Percentiles rank a stretch among this genome's conserved stretches.
These are phyloP conservation scores for Intellagama lesueurii DNA, from an alignment of 2,797 vertebrate species.

Conservation along the genomic window DNA sequence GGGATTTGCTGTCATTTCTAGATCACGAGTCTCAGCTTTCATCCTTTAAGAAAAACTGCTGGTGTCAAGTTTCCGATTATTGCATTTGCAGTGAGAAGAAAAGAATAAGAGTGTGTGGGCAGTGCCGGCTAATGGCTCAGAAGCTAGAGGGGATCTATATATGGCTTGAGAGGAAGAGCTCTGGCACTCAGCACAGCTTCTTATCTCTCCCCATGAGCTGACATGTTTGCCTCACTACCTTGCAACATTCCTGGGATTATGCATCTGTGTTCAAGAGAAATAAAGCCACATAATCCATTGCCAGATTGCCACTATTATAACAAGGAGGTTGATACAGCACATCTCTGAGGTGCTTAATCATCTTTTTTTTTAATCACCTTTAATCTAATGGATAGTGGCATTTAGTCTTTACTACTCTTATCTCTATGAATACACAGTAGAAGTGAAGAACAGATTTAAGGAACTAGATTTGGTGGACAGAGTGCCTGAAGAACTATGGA, in stretches of 20 bases:
- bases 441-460: no score
- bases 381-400: neutral
- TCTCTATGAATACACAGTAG: no score
- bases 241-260: neutral
- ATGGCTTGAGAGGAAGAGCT: neutral
- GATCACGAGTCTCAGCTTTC: constrained; percentile 9
- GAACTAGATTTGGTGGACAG: no score
- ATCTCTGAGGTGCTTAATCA: neutral
- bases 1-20: constrained; percentile 23
- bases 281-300: neutral
- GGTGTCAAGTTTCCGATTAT: neutral
- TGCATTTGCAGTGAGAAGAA: neutral
- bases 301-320: neutral
- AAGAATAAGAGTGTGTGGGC: constrained; percentile 2
- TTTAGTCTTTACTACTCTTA: neutral
- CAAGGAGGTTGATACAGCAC: neutral
- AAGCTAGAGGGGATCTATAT: neutral
- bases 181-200: neutral
- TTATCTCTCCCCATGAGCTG: neutral
- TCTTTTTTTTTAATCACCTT: neutral
- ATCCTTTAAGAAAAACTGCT: constrained; percentile 4
- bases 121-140: constrained; percentile 16
- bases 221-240: neutral
- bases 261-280: neutral
- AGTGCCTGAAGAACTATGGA: no score